These are phyloP conservation scores for Antechinus stuartii DNA, from an alignment of 2,113 vertebrate species.

Conservation along the genomic window DNA sequence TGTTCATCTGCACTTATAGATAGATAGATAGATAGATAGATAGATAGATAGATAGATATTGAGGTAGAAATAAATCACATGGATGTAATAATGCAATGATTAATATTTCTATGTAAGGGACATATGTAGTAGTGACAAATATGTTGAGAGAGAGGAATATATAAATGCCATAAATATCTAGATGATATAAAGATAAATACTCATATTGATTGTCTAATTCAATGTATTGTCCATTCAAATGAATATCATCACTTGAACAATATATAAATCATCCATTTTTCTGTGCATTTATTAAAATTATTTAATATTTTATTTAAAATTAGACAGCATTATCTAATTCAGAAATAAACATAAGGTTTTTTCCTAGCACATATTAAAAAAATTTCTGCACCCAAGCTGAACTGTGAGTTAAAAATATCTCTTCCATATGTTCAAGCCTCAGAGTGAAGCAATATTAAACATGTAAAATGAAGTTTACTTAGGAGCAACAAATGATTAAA, in stretches of 20 bases:
- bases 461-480: conserved; percentile 80
- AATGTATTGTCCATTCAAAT: neutral
- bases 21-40: neutral
- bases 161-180: too few species aligned
- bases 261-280: neutral
- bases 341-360: neutral
- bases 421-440: conserved; percentile 79
- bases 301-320: neutral
- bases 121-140: neutral
- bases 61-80: neutral
- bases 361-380: conserved; percentile 69
- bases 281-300: neutral
- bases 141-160: too few species aligned
- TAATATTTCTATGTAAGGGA: neutral
- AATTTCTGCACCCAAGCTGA: conserved; percentile 77
- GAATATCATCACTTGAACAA: neutral
- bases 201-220: neutral
- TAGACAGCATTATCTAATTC: neutral
- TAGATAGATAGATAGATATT: neutral
- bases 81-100: neutral
- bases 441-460: conserved; percentile 81
- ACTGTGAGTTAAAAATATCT: conserved; percentile 82
- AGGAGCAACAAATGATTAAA: conserved; percentile 82
- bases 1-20: neutral
- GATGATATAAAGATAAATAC: neutral